Conservation (phyloP, 2,113 vertebrate genomes). For the Platycercus adscitus region DNA sequence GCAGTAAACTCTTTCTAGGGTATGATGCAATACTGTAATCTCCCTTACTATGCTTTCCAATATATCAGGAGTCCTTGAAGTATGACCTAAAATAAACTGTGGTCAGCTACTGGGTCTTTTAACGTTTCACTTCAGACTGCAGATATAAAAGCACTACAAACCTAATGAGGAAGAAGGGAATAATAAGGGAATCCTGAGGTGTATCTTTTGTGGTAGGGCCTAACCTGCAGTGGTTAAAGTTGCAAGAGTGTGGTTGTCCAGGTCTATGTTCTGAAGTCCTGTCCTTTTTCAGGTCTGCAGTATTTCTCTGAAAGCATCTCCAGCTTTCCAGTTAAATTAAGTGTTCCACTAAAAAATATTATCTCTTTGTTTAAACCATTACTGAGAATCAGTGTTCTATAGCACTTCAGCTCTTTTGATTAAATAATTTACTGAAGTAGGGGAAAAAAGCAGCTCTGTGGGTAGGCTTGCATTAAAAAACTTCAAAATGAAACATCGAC, state of each 20-base stretch:
- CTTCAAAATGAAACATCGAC: not conserved
- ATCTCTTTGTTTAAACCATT: not conserved
- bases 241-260: not conserved
- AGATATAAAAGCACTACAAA: not conserved
- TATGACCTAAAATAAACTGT: conserved; percentile 34
- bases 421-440: not conserved
- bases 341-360: not conserved
- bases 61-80: conserved; percentile 41
- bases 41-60: conserved; percentile 45
- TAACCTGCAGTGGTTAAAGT: not conserved
- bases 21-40: conserved; percentile 21
- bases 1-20: conserved; percentile 27
- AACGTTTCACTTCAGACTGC: not conserved
- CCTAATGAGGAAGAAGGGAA: not conserved
- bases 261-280: not conserved
- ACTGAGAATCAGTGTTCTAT: not conserved
- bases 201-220: not conserved
- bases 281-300: not conserved
- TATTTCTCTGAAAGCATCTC: not conserved
- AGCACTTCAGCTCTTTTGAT: not conserved
- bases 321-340: not conserved
- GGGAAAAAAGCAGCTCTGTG: not conserved
- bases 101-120: not conserved
- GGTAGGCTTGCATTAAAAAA: not conserved
- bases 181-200: not conserved